Base-by-base conservation (phyloP, 2,797 vertebrate species). In the Oreochromis mossambicus region DNA sequence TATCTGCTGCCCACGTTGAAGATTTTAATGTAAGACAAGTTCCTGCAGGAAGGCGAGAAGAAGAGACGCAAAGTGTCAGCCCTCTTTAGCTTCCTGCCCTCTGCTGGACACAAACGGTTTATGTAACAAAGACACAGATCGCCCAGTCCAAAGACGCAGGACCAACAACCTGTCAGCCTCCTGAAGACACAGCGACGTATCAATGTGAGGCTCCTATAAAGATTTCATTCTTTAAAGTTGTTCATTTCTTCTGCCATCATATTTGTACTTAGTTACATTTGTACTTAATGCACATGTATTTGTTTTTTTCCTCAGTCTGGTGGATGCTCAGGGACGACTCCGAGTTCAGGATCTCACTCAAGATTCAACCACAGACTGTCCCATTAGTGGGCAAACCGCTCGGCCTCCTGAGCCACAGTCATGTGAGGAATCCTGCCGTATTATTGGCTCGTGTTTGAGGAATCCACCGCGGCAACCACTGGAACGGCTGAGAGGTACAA, bases 1-100 rank as follows among this genome's bases (percentile, higher is more conserved):
- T 98, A 98, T 24, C 97, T 94, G 78, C 95, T 96, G 43, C 98
- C 98, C 83, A 98, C 98, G 1, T 99, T 97, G 83, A 98, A 98
- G 91, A 98, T 99, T 95, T 98, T 98, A 87, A 99, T 99, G 93
- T 98, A 98, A 14, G 98, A 98, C 83, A 99, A 66, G 29, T 94
- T 94, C 83, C 98, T 99, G 93, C 15, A n/a, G 1, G 1, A 41
- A 77, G 26, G 85, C 29, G 4, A 52, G 19, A 6, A 34, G 15
- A 32, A 19, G 1, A 24, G 26, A 77, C 36, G 3, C 34, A 66
- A 1, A 0, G 36, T 21, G 32, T 66, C 34, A 38, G 34, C 61
- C 0, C n/a, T 2, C 6, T 24, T 21, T 6, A 66, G 3, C 36
- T 14, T 41, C n/a, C 32, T 36, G 58, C 10, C 17, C 63, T 68